phyloP scores from a whole-genome alignment of 2,113 vertebrate genomes.

The Sander vitreus region DNA sequence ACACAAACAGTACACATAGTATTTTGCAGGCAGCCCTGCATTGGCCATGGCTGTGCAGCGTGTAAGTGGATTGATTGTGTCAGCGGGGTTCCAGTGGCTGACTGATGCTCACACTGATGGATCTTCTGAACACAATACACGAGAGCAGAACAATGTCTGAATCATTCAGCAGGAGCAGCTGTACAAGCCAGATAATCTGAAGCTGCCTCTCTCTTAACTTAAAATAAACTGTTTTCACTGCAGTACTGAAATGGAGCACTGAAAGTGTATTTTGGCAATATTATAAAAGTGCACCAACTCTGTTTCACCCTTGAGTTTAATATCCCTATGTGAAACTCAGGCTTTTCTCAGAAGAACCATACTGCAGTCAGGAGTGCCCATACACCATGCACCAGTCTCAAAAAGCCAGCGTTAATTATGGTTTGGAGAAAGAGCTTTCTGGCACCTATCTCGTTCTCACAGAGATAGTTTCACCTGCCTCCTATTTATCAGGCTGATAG shows the following conservation, averaged over 20 bases:
- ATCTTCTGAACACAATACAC: slow-evolving; percentile 47
- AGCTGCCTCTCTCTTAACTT: slow-evolving; percentile 20
- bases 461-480: slow-evolving; percentile 35
- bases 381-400: neutral
- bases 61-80: slow-evolving; percentile 69
- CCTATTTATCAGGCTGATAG: slow-evolving; percentile 66
- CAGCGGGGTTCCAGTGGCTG: slow-evolving; percentile 47
- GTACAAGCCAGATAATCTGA: slow-evolving; percentile 60
- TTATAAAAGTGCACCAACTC: neutral
- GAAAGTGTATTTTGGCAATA: neutral
- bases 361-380: neutral
- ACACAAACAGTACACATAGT: neutral
- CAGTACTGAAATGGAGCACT: neutral
- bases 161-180: slow-evolving; percentile 63
- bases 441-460: slow-evolving; percentile 38
- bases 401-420: slow-evolving; percentile 29
- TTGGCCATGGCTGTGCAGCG: slow-evolving; percentile 40
- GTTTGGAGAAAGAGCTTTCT: slow-evolving; percentile 4
- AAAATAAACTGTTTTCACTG: slow-evolving; percentile 4
- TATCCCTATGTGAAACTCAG: slow-evolving; percentile 13
- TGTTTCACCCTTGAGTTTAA: neutral
- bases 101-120: slow-evolving; percentile 62
- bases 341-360: neutral
- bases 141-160: slow-evolving; percentile 61
- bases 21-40: slow-evolving; percentile 24